Evolutionary conservation across 2,113 vertebrate genomes (phyloP), one percentile per base, ranked within the genome.

Genomic region (Pyrgilauda ruficollis): DNA sequence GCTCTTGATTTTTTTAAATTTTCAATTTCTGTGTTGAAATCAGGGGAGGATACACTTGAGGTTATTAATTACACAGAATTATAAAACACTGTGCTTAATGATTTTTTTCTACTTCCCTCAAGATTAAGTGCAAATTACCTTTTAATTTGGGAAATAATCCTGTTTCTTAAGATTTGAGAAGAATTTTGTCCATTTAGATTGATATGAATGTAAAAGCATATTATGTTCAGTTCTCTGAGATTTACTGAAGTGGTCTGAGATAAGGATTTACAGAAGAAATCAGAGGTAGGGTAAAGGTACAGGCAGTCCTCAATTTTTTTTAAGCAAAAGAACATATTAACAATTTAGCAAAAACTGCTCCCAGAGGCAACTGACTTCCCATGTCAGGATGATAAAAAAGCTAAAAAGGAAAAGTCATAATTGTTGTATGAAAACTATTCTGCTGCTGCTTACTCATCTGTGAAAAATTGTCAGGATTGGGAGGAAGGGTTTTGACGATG

Each of bases 381-480:
- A 49, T 94, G 96, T 97, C 98, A 97, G 87, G 94, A 90, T 77
- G 91, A 97, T 96, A 72, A 93, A 96, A 94, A 72, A 94, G 89
- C 96, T 64, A 84, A 52, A 90, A 97, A 94, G 97, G 96, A 93
- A 98, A 97, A 96, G 94, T 97, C 58, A 26, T 97, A 97, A 96
- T 96, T 96, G 89, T 84, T 89, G 70, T 92, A 95, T 97, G 86
- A 87, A 77, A 98, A 97, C 85, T 94, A 64, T 98, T 97, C 97
- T 96, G 97, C 96, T 96, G 93, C 96, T 98, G 98, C 98, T 98
- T 99, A 98, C 98, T 99, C 98, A 98, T 98, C 98, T 98, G 98
- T 98, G 98, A 98, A 98, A 97, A 98, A 96, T 97, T 33, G 93
- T 98, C 98, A 97, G 98, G 97, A 97, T 97, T 67, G 88, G 97